Evolutionary conservation across 2,113 vertebrate genomes (phyloP).

Genomic region (Oreotragus oreotragus): DNA sequence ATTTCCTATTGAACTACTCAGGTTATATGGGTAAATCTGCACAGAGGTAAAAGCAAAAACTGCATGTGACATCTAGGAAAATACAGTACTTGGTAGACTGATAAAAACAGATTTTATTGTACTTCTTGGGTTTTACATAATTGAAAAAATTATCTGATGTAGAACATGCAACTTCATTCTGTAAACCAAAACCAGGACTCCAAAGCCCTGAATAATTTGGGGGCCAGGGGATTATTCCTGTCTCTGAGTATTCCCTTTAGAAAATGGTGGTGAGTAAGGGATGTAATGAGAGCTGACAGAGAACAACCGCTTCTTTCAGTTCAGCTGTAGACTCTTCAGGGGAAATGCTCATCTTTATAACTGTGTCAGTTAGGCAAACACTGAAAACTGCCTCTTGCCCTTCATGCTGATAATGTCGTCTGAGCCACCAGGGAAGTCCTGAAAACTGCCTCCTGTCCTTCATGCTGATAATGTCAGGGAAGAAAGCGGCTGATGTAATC

Average conservation of each 20-base stretch:
- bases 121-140: background rate
- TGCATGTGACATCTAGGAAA: background rate
- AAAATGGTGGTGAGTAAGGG: constrained; percentile 7
- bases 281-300: background rate
- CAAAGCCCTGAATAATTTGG: constrained; percentile 44
- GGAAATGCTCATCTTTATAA: constrained; percentile 35
- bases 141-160: background rate
- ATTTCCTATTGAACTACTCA: background rate
- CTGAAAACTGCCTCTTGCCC: background rate
- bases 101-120: background rate
- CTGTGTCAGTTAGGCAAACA: constrained; percentile 20
- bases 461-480: background rate
- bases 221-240: background rate
- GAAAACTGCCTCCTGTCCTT: background rate
- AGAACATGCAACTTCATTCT: constrained; percentile 8
- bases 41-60: background rate
- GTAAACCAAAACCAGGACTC: constrained; percentile 58
- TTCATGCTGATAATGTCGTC: background rate
- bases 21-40: background rate
- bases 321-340: background rate
- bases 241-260: constrained; percentile 42
- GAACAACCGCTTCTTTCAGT: constrained; percentile 42
- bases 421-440: no score
- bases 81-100: background rate
- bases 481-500: constrained; percentile 13